Conservation (phyloP, 92 coral and sea anemone genomes). For the Porites divaricata region DNA sequence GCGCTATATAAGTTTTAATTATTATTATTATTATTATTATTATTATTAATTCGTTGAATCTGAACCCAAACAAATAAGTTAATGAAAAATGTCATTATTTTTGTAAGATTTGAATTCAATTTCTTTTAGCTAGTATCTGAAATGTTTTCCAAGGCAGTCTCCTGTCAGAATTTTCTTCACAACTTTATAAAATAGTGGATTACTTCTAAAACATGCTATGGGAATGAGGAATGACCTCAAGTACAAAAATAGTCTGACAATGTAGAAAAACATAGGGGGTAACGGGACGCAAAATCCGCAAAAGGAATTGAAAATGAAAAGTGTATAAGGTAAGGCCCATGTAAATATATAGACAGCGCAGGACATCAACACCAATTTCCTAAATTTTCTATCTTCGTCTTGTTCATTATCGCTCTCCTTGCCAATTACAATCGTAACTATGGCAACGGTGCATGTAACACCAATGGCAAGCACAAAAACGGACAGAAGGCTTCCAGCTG, state of each 20-base stretch:
- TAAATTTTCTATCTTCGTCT: slow-evolving; percentile 43
- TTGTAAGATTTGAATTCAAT: not conserved
- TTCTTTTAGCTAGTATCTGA: not conserved
- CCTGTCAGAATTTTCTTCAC: slow-evolving; percentile 61
- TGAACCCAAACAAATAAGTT: too few relatives aligned
- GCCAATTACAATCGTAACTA: slow-evolving; percentile 39
- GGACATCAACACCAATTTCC: slow-evolving; percentile 38
- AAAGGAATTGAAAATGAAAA: slow-evolving; percentile 50
- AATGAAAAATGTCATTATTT: too few relatives aligned
- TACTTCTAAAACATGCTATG: slow-evolving; percentile 36
- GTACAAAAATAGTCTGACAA: slow-evolving; percentile 59
- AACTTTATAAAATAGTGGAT: slow-evolving; percentile 45
- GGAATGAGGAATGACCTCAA: slow-evolving; percentile 58
- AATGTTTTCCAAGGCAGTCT: slow-evolving; percentile 60
- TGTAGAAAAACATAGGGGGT: slow-evolving; percentile 49
- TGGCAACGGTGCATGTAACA: slow-evolving; percentile 43
- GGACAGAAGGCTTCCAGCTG: slow-evolving; percentile 40
- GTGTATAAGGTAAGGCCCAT: slow-evolving; percentile 61
- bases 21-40: too few relatives aligned
- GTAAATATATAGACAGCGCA: slow-evolving; percentile 44
- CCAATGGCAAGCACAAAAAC: slow-evolving; percentile 34
- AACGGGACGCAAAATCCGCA: slow-evolving; percentile 55
- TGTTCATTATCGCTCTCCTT: slow-evolving; percentile 27
- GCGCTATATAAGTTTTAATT: too few relatives aligned
- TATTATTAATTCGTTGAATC: too few relatives aligned